phyloP scores from a whole-genome alignment of 1,140 invertebrate species.

The Acromyrmex charruanus region DNA sequence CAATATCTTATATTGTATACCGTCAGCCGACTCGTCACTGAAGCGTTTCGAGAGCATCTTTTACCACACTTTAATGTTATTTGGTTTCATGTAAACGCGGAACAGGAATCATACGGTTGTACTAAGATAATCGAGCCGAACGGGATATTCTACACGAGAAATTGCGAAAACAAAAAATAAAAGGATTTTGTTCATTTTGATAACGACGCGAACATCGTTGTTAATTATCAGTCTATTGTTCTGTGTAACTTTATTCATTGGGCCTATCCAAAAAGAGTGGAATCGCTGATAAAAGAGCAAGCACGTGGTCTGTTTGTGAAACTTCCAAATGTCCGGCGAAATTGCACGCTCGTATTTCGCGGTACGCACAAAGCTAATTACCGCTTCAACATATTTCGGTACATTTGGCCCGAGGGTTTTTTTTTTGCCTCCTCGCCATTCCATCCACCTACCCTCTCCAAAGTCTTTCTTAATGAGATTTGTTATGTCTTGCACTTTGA shows the following conservation, averaged over 20 bases:
- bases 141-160: neutral
- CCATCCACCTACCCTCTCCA: neutral
- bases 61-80: neutral
- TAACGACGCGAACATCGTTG: conserved; percentile 28
- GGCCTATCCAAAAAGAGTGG: conserved; percentile 54
- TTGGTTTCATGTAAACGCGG: neutral
- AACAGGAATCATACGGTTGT: neutral
- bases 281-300: conserved; percentile 67
- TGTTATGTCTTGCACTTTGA: neutral
- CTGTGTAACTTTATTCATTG: conserved; percentile 50
- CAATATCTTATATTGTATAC: neutral
- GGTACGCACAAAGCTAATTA: conserved; percentile 77
- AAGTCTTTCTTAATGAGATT: conserved; percentile 31
- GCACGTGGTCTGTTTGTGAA: conserved; percentile 62
- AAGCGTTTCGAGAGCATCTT: neutral
- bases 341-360: conserved; percentile 68
- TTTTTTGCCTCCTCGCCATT: conserved; percentile 35
- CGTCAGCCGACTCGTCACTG: neutral
- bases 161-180: neutral
- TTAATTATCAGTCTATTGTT: conserved; percentile 54
- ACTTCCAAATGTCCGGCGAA: conserved; percentile 72
- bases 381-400: conserved; percentile 72
- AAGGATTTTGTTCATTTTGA: conserved; percentile 3
- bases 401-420: conserved; percentile 70
- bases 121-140: neutral